Conservation (phyloP, 1,140 invertebrate species). For the Gryllus bimaculatus region DNA sequence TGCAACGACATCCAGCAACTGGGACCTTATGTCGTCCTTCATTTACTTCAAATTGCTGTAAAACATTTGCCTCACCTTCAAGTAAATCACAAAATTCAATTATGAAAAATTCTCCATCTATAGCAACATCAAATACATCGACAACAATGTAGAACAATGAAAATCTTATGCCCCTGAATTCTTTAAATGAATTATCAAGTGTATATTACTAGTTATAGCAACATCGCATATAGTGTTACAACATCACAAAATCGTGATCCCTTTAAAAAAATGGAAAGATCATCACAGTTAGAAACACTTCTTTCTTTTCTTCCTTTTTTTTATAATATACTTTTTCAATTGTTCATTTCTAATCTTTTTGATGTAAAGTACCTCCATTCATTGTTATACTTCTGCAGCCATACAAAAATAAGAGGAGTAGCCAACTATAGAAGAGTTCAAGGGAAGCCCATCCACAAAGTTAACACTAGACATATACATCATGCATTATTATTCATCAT, state of each 20-base stretch:
- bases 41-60: slow-evolving; percentile 74
- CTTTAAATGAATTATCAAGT: no score
- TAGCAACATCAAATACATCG: not conserved
- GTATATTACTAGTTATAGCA: no score
- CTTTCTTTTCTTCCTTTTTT: no score
- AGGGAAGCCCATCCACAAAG: not conserved
- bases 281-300: no score
- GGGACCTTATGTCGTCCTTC: slow-evolving; percentile 72
- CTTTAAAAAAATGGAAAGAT: no score
- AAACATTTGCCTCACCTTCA: slow-evolving; percentile 73
- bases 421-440: not conserved
- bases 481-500: not conserved
- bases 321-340: not conserved
- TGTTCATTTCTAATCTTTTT: not conserved
- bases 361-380: no score
- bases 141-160: not conserved
- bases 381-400: no score
- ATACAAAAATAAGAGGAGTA: not conserved
- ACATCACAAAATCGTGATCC: no score
- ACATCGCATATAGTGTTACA: no score
- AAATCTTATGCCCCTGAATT: no score
- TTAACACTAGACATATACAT: not conserved
- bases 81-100: not conserved
- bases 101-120: not conserved
- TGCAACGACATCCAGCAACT: slow-evolving; percentile 81